Evolutionary conservation across 1,140 invertebrate species (phyloP).

Genomic region (Ptiloglossa arizonensis): DNA sequence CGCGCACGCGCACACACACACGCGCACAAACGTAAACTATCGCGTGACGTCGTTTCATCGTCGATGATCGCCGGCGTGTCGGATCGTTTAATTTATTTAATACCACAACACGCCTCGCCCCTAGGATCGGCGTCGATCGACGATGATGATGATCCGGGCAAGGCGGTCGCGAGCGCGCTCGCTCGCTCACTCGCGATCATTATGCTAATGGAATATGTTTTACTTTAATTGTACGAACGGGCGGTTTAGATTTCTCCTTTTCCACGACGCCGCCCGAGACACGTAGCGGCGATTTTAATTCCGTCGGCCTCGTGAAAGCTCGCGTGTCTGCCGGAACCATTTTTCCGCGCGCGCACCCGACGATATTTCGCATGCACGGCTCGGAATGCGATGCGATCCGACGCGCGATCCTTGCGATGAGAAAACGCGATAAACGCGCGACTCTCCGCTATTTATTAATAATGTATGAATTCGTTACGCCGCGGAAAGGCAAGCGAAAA

Average conservation of each 20-base stretch:
- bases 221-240: conserved; percentile 18
- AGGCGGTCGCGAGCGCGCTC: not conserved
- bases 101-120: not conserved
- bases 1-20: not conserved
- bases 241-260: conserved; percentile 49
- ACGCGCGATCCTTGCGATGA: conserved; percentile 2
- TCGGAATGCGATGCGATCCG: not conserved
- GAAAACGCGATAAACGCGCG: conserved; percentile 31
- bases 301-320: conserved; percentile 51
- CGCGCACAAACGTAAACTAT: not conserved
- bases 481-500: not conserved
- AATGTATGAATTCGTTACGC: conserved; percentile 37
- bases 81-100: conserved; percentile 12
- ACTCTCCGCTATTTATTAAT: conserved; percentile 27
- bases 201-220: conserved; percentile 27
- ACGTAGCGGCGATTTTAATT: conserved; percentile 1
- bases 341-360: conserved; percentile 28
- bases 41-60: conserved; percentile 31
- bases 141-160: not conserved
- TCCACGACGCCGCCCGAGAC: conserved; percentile 21
- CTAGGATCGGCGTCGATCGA: not conserved
- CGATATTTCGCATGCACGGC: conserved; percentile 37
- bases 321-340: conserved; percentile 26
- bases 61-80: not conserved
- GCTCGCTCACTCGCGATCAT: too few relatives aligned